These are phyloP conservation scores for Scolopax mira DNA, from an alignment of 2,113 vertebrate species.

Conservation along the genomic window DNA sequence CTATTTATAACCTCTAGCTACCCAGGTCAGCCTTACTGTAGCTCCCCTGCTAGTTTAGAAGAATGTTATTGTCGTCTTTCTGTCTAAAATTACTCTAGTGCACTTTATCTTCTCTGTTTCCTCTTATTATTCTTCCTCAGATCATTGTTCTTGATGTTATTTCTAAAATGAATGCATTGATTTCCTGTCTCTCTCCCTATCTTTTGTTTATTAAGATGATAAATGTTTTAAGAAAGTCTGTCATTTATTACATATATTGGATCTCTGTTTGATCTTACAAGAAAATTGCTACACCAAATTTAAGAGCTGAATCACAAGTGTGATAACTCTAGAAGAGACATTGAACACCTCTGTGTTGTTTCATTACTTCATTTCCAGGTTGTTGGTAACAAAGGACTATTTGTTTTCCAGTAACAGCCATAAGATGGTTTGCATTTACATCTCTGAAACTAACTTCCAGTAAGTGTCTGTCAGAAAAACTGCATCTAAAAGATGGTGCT, in stretches of 20 bases:
- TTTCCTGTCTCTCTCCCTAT: slow-evolving; percentile 20
- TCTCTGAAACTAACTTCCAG: background rate
- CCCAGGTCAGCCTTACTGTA: background rate
- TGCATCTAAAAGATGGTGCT: background rate
- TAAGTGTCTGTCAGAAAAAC: background rate
- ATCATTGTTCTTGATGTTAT: slow-evolving; percentile 26
- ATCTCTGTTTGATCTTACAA: background rate
- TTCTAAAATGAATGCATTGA: slow-evolving; percentile 23
- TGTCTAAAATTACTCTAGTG: slow-evolving; percentile 18
- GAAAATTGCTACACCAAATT: background rate
- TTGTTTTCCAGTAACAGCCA: background rate
- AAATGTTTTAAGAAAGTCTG: background rate
- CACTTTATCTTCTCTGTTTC: slow-evolving; percentile 31
- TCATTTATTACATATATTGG: background rate
- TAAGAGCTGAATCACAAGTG: background rate
- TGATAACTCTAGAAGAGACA: background rate
- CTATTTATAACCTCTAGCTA: slow-evolving; percentile 28
- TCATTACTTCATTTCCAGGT: background rate
- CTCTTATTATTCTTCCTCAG: slow-evolving; percentile 26
- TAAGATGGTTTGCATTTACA: background rate
- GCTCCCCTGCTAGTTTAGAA: background rate
- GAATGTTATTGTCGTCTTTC: background rate
- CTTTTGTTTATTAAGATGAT: slow-evolving; percentile 5
- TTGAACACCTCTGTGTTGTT: background rate
- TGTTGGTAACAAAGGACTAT: background rate